Evolutionary conservation across 2,888 invertebrate genomes (phyloP), one percentile per base, ranked within the genome.

Genomic region (Eupithecia dodoneata): DNA sequence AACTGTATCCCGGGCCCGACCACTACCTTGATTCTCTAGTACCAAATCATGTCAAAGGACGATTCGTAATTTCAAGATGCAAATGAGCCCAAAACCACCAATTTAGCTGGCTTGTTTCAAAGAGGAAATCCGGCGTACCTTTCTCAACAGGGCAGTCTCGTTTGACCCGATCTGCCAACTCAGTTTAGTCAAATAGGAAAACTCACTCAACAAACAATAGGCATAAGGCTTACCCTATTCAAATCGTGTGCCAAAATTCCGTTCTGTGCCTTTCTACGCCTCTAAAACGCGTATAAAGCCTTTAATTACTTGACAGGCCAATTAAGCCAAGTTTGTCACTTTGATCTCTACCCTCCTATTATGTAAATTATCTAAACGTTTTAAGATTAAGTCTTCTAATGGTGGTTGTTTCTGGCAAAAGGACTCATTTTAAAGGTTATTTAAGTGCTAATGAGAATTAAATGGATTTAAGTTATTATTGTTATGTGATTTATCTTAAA

Each of bases 311-410:
- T 71, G 72, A 78, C 75, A 73, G 71, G 79, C 79, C 81, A 84
- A 83, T 85, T 85, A 82, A 76, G 74, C 63, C 45, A 82, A 85
- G 85, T 85, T 87, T 81, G 82, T 83, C 82, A 84, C 82, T 83
- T 82, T 81, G 78, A 86, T 85, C 82, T 84, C 80, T 75, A 76
- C 76, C 72, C 74, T 71, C 72, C 75, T 75, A 85, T 84, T 86
- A 86, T 85, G 83, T 82, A 85, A 87, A 86, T 84, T 73, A 79
- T 81, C 71, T 76, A 73, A 77, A 74, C 78, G 73, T 71, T 77
- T 74, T 72, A 63, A 81, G 77, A 74, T 82, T 73, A 80, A 76
- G 74, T 73, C 73, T 30, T 77, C 44, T 76, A 69, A 74, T 77
- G 67, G 67, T 42, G 69, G 73, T 72, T 15, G 77, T 78, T 76